Base-by-base conservation (phyloP, 2,113 vertebrate species). In the Cathartes aura region DNA sequence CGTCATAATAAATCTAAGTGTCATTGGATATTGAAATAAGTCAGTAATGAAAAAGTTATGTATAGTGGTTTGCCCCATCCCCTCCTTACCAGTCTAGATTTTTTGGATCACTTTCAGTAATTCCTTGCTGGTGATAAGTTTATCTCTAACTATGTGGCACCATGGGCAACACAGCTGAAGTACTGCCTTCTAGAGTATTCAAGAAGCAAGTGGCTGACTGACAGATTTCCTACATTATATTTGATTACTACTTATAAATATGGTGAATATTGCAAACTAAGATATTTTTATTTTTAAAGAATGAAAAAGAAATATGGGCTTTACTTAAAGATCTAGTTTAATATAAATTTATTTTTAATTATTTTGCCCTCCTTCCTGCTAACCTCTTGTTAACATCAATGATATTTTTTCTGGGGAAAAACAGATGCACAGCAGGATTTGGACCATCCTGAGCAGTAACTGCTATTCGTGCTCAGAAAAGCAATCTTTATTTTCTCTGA, bases 401-500 rank as follows among this genome's bases (percentile, higher is more conserved):
- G 4, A 26, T 76, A 56, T 9, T 52, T 94, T 88, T 90, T 52
- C 52, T 60, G 29, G 6, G 27, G 36, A 47, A 80, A 59, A 73
- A 5, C 50, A 85, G 21, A 62, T 21, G 36, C 22, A 42, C 17
- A 55, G 58, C 19, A 91, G 53, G 52, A 80, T 91, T 89, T 87
- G 55, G 48, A 29, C 32, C 14, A 59, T 85, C n/a, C 66, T 48
- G 11, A 62, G 11, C 15, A 56, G 40, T 68, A 85, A 78, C 45
- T 74, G 18, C 32, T 93, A 8, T 60, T 43, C 1, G 0, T 72
- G 10, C 76, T 97, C 52, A 85, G 87, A 96, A 97, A 93, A 94
- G 29, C 17, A 90, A 24, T 89, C 60, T 86, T 93, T 93, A 87
- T 95, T 98, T 97, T 91, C 70, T 90, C 68, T 93, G 60, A 34